A percentile compares a stretch with the other conserved stretches of the same genome.
phyloP scores from a whole-genome alignment of 1,140 invertebrate species.

The Aphelinus certus region DNA sequence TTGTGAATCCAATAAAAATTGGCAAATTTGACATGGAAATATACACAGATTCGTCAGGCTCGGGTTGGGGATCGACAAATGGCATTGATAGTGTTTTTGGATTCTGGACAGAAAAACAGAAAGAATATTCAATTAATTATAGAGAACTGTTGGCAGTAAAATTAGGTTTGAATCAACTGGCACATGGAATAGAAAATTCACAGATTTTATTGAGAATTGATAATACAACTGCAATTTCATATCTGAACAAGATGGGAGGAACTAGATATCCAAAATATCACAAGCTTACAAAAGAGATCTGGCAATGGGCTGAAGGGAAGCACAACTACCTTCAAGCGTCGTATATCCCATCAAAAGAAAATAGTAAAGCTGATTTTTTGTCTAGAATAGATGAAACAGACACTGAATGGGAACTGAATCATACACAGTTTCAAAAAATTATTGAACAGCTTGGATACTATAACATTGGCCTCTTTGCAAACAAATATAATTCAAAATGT shows the following conservation, averaged over 20 bases:
- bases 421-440: slow-evolving; percentile 32
- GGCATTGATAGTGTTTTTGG: slow-evolving; percentile 17
- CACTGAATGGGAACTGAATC: slow-evolving; percentile 38
- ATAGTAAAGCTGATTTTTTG: slow-evolving; percentile 41
- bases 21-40: slow-evolving; percentile 18
- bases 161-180: slow-evolving; percentile 12
- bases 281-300: slow-evolving; percentile 15
- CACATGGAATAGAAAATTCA: slow-evolving; percentile 33
- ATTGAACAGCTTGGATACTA: slow-evolving; percentile 42
- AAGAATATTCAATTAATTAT: slow-evolving; percentile 52
- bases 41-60: slow-evolving; percentile 34
- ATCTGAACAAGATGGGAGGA: slow-evolving; percentile 46
- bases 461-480: slow-evolving; percentile 47
- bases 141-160: slow-evolving; percentile 41
- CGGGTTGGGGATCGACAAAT: slow-evolving; percentile 34
- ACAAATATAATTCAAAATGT: slow-evolving; percentile 44
- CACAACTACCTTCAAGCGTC: slow-evolving; percentile 34
- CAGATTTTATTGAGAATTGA: slow-evolving; percentile 45
- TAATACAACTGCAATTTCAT: slow-evolving; percentile 47
- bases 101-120: slow-evolving; percentile 24
- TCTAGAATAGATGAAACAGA: slow-evolving; percentile 43
- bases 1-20: slow-evolving; percentile 20
- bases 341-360: slow-evolving; percentile 42
- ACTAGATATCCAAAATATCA: slow-evolving; percentile 30
- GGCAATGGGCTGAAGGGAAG: slow-evolving; percentile 37